Percentiles rank a stretch among this genome's conserved stretches.
Evolutionary conservation across 2,797 vertebrate genomes (phyloP).

Genomic region (Tenualosa thibaudeaui): DNA sequence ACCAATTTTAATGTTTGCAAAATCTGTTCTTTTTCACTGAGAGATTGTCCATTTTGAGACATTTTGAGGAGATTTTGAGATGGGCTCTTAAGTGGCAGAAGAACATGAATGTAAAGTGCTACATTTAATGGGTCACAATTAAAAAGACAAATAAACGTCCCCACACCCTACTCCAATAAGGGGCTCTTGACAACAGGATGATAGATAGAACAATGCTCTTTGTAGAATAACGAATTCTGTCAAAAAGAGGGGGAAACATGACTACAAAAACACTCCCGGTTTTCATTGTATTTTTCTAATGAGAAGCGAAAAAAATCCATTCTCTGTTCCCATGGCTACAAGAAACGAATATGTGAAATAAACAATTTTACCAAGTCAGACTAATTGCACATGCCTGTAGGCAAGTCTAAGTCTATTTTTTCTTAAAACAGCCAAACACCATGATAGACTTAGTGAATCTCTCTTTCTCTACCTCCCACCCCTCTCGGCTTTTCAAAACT

Average conservation of each 20-base stretch:
- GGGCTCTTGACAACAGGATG: background rate
- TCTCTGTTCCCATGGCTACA: conserved; percentile 28
- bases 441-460: conserved; percentile 2
- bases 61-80: background rate
- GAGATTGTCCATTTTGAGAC: background rate
- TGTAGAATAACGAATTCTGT: conserved; percentile 28
- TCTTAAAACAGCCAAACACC: conserved; percentile 15
- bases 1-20: background rate
- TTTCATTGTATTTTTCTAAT: conserved; percentile 20
- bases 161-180: background rate
- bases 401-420: conserved; percentile 14
- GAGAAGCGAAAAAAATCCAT: conserved; percentile 19
- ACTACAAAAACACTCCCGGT: conserved; percentile 21
- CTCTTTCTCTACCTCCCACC: background rate
- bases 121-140: conserved; percentile 18
- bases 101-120: background rate
- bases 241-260: background rate
- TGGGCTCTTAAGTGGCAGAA: conserved; percentile 6
- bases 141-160: conserved; percentile 4
- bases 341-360: conserved; percentile 33
- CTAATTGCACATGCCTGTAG: conserved; percentile 39
- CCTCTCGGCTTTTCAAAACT: conserved; percentile 25
- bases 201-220: conserved; percentile 28
- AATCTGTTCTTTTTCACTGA: background rate
- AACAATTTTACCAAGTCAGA: conserved; percentile 41